Evolutionary conservation across 2,797 vertebrate genomes (phyloP), one percentile per base, ranked within the genome.

Genomic region (Neosalanx taihuensis): DNA sequence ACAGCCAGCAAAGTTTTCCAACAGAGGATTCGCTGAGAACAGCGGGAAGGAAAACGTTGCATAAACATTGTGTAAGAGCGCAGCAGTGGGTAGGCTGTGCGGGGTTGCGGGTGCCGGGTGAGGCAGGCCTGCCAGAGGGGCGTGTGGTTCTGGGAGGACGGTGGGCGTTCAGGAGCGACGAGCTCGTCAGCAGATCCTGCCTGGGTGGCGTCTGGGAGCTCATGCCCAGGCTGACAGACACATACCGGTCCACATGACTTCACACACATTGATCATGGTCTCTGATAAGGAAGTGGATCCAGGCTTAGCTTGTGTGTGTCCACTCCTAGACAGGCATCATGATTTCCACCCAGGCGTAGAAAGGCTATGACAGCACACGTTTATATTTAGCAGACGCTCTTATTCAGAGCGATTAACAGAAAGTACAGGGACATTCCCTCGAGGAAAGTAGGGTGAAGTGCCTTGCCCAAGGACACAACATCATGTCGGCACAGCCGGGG

Each of bases 221-320:
- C 56, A 3, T 2, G 46, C 20, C 37, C 51, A 10, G 78, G 76
- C 78, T 76, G 78, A 20, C 79, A 76, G 86, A 85, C 83, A 85
- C 90, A 90, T 91, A 84, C 88, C 87, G 57, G 85, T 90, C 84
- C 88, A 89, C 87, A 90, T 90, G 88, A 91, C 86, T 91, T 88
- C 86, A 85, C 89, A 87, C 75, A 3, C 86, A 41, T 41, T n/a
- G 18, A n/a, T 85, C 88, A 90, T 90, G 87, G 71, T 75, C 64
- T 13, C 79, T 78, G 86, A 91, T 89, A 90, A 88, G 75, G n/a
- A 76, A 33, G 68, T 51, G 56, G 30, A 53, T 60, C 69, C 57
- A 60, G 56, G 69, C 33, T 71, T 71, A 65, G 67, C 49, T 35
- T 37, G 20, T 41, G 56, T 29, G 56, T 37, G 49, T 65, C 53